phyloP scores from a whole-genome alignment of 1,140 invertebrate species.

The Diachasma alloeum region DNA sequence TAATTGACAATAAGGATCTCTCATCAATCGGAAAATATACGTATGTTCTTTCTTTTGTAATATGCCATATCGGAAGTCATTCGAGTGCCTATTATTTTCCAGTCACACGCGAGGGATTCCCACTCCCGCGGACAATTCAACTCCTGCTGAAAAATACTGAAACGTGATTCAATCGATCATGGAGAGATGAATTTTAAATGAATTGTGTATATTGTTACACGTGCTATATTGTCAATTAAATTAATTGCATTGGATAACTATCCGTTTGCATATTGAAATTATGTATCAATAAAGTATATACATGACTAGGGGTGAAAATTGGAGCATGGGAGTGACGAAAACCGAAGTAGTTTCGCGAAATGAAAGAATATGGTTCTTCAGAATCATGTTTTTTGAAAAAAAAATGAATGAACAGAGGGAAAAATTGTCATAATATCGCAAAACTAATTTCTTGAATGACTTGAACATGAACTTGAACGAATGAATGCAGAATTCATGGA shows the following conservation, averaged over 20 bases:
- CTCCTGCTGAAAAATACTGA: not conserved
- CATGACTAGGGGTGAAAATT: too few relatives aligned
- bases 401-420: too few relatives aligned
- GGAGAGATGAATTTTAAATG: not conserved
- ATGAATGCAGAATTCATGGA: too few relatives aligned
- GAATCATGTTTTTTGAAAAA: too few relatives aligned
- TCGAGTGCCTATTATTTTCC: not conserved
- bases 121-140: not conserved
- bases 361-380: too few relatives aligned
- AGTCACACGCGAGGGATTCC: not conserved
- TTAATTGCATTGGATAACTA: not conserved
- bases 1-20: constrained; percentile 16
- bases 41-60: not conserved
- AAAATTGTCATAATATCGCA: too few relatives aligned
- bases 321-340: too few relatives aligned
- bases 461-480: too few relatives aligned
- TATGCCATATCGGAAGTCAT: not conserved
- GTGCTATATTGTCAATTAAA: constrained; percentile 6
- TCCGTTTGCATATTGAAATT: not conserved
- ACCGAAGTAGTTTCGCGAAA: too few relatives aligned
- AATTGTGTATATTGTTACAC: not conserved
- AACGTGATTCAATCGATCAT: not conserved
- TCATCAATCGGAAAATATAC: constrained; percentile 2
- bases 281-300: not conserved
- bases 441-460: too few relatives aligned